These are phyloP conservation scores for Glareola pratincola DNA, from an alignment of 2,113 vertebrate genomes.

Conservation along the genomic window DNA sequence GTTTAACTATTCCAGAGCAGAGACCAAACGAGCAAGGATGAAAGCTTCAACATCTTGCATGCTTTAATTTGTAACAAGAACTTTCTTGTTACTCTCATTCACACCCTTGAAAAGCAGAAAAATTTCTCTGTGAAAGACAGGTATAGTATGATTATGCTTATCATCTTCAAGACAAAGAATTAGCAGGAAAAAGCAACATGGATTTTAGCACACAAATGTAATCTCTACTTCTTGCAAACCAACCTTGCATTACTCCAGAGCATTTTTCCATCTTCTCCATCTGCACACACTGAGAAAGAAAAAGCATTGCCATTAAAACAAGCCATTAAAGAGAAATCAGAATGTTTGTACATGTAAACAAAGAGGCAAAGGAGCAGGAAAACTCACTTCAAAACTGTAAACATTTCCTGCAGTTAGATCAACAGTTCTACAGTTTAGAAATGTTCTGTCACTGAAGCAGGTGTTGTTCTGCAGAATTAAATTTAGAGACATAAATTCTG, in stretches of 20 bases:
- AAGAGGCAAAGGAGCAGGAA: background rate
- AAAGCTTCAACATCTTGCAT: conserved; percentile 75
- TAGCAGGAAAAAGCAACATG: background rate
- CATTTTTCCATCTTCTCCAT: conserved; percentile 6
- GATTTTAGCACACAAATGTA: background rate
- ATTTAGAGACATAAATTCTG: background rate
- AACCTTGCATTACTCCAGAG: background rate
- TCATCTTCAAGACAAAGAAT: conserved; percentile 38
- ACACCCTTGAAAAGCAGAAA: conserved; percentile 83
- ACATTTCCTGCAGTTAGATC: conserved; percentile 17
- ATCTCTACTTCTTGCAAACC: background rate
- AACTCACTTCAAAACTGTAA: conserved; percentile 28
- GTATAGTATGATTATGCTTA: conserved; percentile 67
- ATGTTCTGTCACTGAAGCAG: conserved; percentile 25
- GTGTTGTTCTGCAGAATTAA: conserved; percentile 27
- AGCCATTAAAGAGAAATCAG: conserved; percentile 8
- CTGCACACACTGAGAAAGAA: background rate
- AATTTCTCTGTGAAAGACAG: conserved; percentile 82
- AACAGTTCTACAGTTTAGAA: conserved; percentile 16
- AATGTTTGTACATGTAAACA: background rate
- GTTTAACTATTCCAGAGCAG: conserved; percentile 72
- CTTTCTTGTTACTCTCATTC: conserved; percentile 81
- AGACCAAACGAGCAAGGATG: conserved; percentile 72
- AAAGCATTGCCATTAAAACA: conserved; percentile 14
- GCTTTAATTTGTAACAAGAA: conserved; percentile 80